Evolutionary conservation across 2,797 vertebrate species (phyloP).

Genomic region (Pseudochaenichthys georgianus): DNA sequence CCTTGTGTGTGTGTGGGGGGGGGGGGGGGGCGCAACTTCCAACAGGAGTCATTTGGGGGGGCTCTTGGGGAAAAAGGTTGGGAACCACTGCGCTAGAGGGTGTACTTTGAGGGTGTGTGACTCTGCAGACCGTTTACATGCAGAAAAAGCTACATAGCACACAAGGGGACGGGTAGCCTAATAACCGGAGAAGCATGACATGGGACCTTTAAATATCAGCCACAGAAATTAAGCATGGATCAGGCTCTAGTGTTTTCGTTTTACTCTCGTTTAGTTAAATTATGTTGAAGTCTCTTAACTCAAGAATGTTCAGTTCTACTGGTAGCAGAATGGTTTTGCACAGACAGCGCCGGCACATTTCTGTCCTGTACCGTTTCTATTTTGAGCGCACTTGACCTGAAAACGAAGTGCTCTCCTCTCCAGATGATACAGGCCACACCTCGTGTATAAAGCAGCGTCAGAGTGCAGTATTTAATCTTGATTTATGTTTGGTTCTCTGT

Average conservation of each 20-base stretch:
- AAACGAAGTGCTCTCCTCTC: slow-evolving; percentile 37
- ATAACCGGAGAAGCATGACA: too few species aligned
- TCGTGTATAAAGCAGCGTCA: slow-evolving; percentile 13
- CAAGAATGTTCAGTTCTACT: slow-evolving; percentile 24
- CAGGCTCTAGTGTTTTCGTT: background rate
- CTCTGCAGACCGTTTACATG: too few species aligned
- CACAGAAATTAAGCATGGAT: background rate
- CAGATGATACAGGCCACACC: slow-evolving; percentile 12
- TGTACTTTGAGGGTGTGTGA: too few species aligned
- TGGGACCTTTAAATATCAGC: too few species aligned
- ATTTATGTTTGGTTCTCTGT: slow-evolving; percentile 54
- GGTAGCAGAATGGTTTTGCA: slow-evolving; percentile 64
- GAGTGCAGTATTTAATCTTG: slow-evolving; percentile 33
- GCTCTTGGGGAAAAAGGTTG: too few species aligned
- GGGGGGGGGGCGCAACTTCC: too few species aligned
- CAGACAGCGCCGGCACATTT: slow-evolving; percentile 33
- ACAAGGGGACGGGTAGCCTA: too few species aligned
- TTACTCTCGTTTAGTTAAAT: background rate
- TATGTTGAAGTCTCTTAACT: background rate
- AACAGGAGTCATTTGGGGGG: too few species aligned
- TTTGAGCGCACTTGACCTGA: slow-evolving; percentile 19
- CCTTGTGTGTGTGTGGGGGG: too few species aligned
- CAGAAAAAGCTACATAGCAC: too few species aligned
- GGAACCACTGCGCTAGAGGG: too few species aligned
- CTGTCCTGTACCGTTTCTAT: background rate